Evolutionary conservation across 2,888 invertebrate genomes (phyloP).

Genomic region (Athalia cordata): DNA sequence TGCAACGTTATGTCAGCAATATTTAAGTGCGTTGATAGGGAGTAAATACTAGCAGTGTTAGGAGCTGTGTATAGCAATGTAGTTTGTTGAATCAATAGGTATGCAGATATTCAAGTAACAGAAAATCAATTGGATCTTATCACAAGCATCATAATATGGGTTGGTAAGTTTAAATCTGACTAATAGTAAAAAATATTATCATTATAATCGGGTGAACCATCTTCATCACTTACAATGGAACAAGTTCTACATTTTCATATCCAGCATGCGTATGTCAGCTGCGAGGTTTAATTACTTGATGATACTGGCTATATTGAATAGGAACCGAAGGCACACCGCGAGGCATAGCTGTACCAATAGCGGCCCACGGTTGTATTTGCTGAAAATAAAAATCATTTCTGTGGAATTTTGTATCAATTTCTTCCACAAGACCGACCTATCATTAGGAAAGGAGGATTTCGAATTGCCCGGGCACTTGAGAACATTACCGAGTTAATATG

Average conservation of each 20-base stretch:
- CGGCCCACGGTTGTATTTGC: slow-evolving; percentile 89
- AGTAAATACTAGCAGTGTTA: background rate
- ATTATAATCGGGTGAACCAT: too few species aligned
- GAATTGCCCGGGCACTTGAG: background rate
- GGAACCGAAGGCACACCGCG: slow-evolving; percentile 82
- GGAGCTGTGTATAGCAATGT: slow-evolving; percentile 15
- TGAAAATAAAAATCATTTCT: slow-evolving; percentile 61
- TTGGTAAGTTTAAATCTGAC: background rate
- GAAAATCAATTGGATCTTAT: slow-evolving; percentile 19
- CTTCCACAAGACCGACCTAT: too few species aligned
- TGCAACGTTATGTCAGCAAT: too few species aligned
- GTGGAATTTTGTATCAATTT: background rate
- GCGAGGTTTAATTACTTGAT: slow-evolving; percentile 83
- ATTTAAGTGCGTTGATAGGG: background rate
- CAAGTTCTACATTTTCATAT: slow-evolving; percentile 86
- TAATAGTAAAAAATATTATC: background rate
- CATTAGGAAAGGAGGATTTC: too few species aligned
- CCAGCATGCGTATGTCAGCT: slow-evolving; percentile 88
- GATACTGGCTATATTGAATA: slow-evolving; percentile 81
- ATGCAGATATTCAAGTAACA: slow-evolving; percentile 18
- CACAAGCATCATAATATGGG: background rate
- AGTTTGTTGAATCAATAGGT: slow-evolving; percentile 36
- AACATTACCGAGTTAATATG: slow-evolving; percentile 57
- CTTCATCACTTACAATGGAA: slow-evolving; percentile 78
- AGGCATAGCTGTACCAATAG: slow-evolving; percentile 76